Base-by-base conservation (phyloP, 2,113 vertebrate species). In the Gallinago jamesoni region DNA sequence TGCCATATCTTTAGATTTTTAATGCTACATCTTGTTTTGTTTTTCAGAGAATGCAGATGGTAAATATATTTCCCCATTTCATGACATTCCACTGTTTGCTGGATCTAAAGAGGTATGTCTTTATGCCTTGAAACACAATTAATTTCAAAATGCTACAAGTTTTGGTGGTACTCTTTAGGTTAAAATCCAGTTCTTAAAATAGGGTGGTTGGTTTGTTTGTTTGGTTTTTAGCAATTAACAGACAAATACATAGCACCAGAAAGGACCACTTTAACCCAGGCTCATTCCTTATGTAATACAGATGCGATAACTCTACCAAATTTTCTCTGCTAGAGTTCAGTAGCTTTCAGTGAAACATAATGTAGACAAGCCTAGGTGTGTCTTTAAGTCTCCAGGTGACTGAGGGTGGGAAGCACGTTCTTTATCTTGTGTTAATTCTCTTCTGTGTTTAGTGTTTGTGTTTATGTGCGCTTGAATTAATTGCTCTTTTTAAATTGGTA, bases 31-130 rank as follows among this genome's bases (percentile, higher is more conserved):
- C 41, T 70, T 12, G 10, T 78, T 97, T 93, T 52, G 14, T 79
- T 95, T 97, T 96, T 41, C 97, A 99, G 99, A 99, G 98, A 98
- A 98, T 66, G 96, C 96, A 64, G 98, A 99, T 56, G 99, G 98
- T 66, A 99, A 98, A 97, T 99, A 99, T 80, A 98, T 99, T 96
- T 99, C 99, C 21, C 99, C 99, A 4, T 99, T 99, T 94, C 99
- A 99, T 93, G 99, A 99, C 87, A 99, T 99, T 97, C 99, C 99
- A 25, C 98, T 99, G 3, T 97, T 97, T 96, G 98, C 97, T 63
- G 97, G 90, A 62, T 77, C 96, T 55, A 96, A 97, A 87, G 97
- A 99, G 98, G 99, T 99, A 97, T 55, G 74, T 90, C 35, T 68
- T 87, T 76, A 47, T 80, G 45, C 20, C 47, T 68, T 80, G 68